phyloP scores from a whole-genome alignment of 1,140 invertebrate genomes.

The Diabrotica undecimpunctata region DNA sequence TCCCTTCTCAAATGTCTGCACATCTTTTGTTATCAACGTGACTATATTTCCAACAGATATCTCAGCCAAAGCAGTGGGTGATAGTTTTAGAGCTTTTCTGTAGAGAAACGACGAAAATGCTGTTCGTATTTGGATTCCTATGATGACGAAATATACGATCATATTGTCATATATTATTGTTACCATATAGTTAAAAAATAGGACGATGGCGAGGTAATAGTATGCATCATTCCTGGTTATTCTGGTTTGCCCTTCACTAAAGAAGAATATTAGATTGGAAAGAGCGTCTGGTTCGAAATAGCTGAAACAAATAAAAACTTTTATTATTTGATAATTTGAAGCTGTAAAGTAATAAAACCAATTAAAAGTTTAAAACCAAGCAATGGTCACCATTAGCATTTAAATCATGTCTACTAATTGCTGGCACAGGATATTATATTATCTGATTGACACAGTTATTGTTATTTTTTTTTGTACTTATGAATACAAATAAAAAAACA shows the following conservation, averaged over 20 bases:
- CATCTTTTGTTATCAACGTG: not conserved
- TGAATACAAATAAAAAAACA: too few species aligned
- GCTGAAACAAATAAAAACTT: conserved; percentile 20
- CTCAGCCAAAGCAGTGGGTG: conserved; percentile 65
- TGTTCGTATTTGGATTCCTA: conserved; percentile 76
- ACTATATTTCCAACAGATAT: conserved; percentile 81
- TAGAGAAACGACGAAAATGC: conserved; percentile 78
- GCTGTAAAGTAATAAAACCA: too few species aligned
- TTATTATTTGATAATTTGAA: not conserved
- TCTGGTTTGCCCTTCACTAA: conserved; percentile 51
- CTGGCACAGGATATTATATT: too few species aligned
- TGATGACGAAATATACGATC: conserved; percentile 66
- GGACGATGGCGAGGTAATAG: conserved; percentile 59
- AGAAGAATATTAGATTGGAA: conserved; percentile 65
- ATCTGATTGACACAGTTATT: too few species aligned
- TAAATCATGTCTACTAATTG: too few species aligned
- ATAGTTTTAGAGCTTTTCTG: conserved; percentile 70
- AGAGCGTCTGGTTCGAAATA: conserved; percentile 49
- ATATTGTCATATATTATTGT: conserved; percentile 61
- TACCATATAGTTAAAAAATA: conserved; percentile 54
- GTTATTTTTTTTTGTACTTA: too few species aligned
- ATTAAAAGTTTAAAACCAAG: too few species aligned
- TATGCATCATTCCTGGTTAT: conserved; percentile 57
- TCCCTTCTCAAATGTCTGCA: not conserved
- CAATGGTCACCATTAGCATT: too few species aligned